A percentile compares a stretch with the other conserved stretches of the same genome.
Evolutionary conservation across 1,140 invertebrate genomes (phyloP).

Genomic region (Saccostrea glomerata): DNA sequence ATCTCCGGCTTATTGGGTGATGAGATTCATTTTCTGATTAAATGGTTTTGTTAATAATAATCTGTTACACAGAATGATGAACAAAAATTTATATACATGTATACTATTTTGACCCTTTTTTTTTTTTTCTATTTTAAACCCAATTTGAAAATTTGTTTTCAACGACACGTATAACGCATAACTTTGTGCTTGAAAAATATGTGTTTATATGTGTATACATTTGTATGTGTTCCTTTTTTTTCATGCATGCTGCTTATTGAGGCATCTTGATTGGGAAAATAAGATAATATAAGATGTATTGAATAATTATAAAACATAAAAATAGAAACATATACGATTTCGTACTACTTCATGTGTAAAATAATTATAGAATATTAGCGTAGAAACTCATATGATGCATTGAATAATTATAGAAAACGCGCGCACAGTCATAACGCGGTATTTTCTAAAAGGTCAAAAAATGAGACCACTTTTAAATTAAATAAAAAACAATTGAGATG

Average conservation of each 20-base stretch:
- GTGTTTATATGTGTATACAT: neutral
- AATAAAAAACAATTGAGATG: neutral
- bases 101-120: neutral
- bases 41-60: neutral
- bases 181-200: neutral
- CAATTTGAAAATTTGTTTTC: neutral
- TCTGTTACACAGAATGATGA: neutral
- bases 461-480: conserved; percentile 32
- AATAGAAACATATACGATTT: conserved; percentile 10
- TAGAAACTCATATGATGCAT: neutral
- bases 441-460: neutral
- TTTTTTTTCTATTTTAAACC: neutral
- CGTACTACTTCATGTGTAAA: neutral
- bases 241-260: neutral
- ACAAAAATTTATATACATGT: neutral
- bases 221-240: neutral
- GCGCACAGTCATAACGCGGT: conserved; percentile 20
- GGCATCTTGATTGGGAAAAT: neutral
- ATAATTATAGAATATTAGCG: neutral
- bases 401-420: conserved; percentile 12
- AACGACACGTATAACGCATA: neutral
- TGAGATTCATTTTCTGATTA: neutral
- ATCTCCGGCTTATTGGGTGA: neutral
- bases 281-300: conserved; percentile 25
- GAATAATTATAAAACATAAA: conserved; percentile 10